Evolutionary conservation across 1,140 invertebrate species (phyloP), one percentile per base, ranked within the genome.

Genomic region (Euwallacea similis): DNA sequence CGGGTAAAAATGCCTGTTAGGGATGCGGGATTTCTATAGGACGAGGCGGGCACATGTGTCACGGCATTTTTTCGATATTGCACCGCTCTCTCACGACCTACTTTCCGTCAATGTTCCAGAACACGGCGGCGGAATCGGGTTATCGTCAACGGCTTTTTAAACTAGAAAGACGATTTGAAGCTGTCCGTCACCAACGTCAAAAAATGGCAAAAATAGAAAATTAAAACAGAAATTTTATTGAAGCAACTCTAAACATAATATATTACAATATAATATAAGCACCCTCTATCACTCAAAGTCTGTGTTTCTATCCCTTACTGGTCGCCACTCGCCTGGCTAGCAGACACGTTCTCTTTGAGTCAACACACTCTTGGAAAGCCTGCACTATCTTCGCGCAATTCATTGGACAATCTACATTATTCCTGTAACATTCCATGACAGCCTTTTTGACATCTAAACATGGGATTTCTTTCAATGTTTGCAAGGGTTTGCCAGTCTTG

Each of bases 341-440:
- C n/a, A 79, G 44, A 43, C 59, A 74, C 15, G 69, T 47, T 58
- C 78, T 72, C 54, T 79, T 75, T 44, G 71, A 47, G 63, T 82
- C 80, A 1, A 82, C 81, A 66, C 81, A 82, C 64, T 78, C 75
- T 69, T 80, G 77, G 74, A 82, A 82, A 55, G 74, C 79, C 71
- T 81, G 76, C 4, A 82, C 81, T 66, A 80, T 76, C 68, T 80
- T 79, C 3, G 79, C 72, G 70, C 81, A 82, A 21, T 69, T 74
- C 79, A 82, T 80, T 21, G 81, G 76, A 53, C 78, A 76, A 66
- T 78, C 74, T 15, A 78, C 72, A 75, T 82, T 65, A 21, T 75
- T 70, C 55, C 60, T 69, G 66, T 81, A 82, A 60, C 81, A 82
- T 21, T 75, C 75, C 71, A 79, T 74, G 7, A 82, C 78, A 8